Percentiles rank a stretch among this genome's conserved stretches.
Evolutionary conservation across 2,113 vertebrate species (phyloP).

Genomic region (Tylochromis polylepis): DNA sequence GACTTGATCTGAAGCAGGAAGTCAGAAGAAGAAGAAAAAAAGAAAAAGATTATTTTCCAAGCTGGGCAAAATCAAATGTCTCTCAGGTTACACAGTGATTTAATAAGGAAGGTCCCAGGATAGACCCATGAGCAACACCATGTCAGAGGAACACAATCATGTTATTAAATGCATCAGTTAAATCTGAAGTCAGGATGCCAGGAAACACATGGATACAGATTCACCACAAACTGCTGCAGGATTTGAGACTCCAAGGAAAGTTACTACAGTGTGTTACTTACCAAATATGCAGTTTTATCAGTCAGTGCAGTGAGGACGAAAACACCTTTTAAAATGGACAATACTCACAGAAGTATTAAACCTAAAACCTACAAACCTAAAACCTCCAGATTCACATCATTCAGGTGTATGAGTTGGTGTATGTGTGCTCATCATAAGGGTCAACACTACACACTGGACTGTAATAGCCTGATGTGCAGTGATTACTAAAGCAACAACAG

Average conservation of each 20-base stretch:
- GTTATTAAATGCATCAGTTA: neutral
- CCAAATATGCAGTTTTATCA: neutral
- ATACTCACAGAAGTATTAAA: neutral
- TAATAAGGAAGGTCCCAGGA: neutral
- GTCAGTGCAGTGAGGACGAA: neutral
- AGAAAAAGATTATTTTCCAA: neutral
- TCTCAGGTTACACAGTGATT: neutral
- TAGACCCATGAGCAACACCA: neutral
- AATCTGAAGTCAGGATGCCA: neutral
- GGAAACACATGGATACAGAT: neutral
- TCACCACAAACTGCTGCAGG: neutral
- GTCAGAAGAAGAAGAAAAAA: neutral
- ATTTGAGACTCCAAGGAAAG: fast-evolving
- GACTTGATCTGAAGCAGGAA: neutral
- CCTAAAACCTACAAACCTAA: neutral
- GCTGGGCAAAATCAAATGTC: neutral
- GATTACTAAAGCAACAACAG: fast-evolving
- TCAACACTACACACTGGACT: neutral
- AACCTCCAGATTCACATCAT: neutral
- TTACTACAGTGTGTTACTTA: neutral
- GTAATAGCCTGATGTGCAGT: no score
- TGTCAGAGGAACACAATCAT: no score
- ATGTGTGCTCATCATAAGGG: neutral
- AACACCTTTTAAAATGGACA: neutral
- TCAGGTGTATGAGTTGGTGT: neutral